These are phyloP conservation scores for Typhlichthys subterraneus DNA, from an alignment of 2,797 vertebrate genomes.

Conservation along the genomic window DNA sequence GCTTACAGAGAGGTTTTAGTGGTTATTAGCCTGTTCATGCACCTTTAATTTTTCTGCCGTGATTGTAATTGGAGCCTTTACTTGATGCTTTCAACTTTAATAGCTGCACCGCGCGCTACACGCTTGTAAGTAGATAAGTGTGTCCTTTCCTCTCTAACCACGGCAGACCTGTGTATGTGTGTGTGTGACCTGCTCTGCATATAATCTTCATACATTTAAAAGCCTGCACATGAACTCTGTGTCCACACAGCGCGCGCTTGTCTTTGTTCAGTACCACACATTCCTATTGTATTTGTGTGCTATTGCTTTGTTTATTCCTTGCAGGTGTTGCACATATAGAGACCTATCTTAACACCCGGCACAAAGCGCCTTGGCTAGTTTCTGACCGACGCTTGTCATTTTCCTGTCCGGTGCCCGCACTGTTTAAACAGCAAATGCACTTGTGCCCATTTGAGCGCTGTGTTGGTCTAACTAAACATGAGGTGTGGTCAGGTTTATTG, in stretches of 20 bases:
- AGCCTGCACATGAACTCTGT: too few species aligned
- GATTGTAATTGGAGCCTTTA: slow-evolving; percentile 49
- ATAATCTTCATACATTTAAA: too few species aligned
- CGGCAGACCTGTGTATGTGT: neutral
- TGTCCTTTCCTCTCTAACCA: slow-evolving; percentile 30
- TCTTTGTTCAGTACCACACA: neutral
- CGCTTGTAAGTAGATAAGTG: slow-evolving; percentile 45
- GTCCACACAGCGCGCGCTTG: too few species aligned
- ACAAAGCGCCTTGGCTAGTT: too few species aligned
- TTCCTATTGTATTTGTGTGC: neutral
- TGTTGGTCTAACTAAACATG: too few species aligned
- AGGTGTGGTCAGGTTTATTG: too few species aligned
- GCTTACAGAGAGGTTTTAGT: slow-evolving; percentile 37
- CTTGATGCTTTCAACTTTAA: slow-evolving; percentile 49
- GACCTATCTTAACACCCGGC: too few species aligned
- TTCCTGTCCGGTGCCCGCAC: too few species aligned
- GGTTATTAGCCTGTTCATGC: slow-evolving; percentile 44
- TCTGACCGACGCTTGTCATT: too few species aligned
- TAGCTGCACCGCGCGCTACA: slow-evolving; percentile 25
- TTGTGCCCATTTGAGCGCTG: too few species aligned
- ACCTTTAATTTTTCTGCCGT: slow-evolving; percentile 39
- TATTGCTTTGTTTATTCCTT: neutral
- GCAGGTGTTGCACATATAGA: too few species aligned
- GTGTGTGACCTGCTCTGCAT: slow-evolving; percentile 2
- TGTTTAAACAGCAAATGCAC: too few species aligned